phyloP scores from a whole-genome alignment of 2,888 invertebrate species.

The Platycheirus rosarum region DNA sequence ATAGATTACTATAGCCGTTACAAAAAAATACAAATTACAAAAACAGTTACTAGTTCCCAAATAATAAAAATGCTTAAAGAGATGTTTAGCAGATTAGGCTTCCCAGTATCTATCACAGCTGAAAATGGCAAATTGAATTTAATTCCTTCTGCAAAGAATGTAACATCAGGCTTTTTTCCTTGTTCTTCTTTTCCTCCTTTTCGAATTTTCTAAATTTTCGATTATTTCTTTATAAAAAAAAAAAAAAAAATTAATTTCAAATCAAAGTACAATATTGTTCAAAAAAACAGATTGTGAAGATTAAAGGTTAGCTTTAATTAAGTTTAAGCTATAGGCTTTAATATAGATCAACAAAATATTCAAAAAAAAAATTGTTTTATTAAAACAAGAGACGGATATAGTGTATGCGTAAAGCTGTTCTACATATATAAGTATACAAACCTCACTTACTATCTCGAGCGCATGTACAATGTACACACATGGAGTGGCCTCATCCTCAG shows the following conservation, averaged over 20 bases:
- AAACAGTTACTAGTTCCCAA: neutral
- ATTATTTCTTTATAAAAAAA: too few species aligned
- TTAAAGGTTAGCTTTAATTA: too few species aligned
- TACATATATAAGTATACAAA: too few species aligned
- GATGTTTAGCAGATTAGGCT: constrained; percentile 76
- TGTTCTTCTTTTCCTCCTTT: constrained; percentile 74
- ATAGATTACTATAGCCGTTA: too few species aligned
- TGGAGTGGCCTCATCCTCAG: too few species aligned
- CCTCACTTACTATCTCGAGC: too few species aligned
- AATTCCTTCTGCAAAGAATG: constrained; percentile 53
- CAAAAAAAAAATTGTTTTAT: constrained; percentile 12
- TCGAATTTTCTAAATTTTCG: constrained; percentile 70
- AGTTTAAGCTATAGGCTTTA: constrained; percentile 63
- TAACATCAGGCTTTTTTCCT: constrained; percentile 71
- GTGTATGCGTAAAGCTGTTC: too few species aligned
- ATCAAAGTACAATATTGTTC: too few species aligned
- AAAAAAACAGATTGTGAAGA: too few species aligned
- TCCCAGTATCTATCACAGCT: constrained; percentile 70
- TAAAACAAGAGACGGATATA: constrained; percentile 15
- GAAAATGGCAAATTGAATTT: constrained; percentile 77
- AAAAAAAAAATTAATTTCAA: constrained; percentile 72
- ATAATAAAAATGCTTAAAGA: constrained; percentile 30
- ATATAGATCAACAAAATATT: constrained; percentile 38
- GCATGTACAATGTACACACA: too few species aligned
- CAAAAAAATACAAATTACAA: constrained; percentile 29